Evolutionary conservation across 2,888 invertebrate species (phyloP).

Genomic region (Eristalinus aeneus): DNA sequence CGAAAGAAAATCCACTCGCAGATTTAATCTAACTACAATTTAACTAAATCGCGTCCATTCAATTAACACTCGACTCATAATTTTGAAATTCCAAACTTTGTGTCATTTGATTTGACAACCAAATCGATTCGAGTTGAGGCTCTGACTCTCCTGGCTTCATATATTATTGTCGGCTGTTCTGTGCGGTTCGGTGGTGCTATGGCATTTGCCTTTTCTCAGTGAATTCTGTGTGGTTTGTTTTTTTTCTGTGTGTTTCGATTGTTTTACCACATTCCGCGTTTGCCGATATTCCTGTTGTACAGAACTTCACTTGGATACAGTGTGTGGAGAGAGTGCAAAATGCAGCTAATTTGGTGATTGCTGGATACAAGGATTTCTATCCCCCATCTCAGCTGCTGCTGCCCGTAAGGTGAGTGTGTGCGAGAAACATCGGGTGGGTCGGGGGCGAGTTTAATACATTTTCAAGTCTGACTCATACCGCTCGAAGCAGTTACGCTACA

Average conservation of each 20-base stretch:
- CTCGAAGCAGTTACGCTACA: neutral
- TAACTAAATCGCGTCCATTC: conserved; percentile 27
- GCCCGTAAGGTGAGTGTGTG: neutral
- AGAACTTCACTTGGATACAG: neutral
- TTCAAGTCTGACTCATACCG: conserved; percentile 52
- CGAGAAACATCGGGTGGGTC: neutral
- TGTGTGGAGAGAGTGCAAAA: neutral
- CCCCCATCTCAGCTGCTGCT: neutral
- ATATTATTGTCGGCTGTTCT: neutral
- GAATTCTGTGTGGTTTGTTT: neutral
- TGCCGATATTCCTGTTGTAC: neutral
- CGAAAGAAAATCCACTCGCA: neutral
- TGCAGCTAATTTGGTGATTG: neutral
- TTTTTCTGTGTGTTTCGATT: neutral
- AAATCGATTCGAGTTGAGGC: conserved; percentile 2
- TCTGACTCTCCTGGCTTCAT: neutral
- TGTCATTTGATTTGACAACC: conserved; percentile 45
- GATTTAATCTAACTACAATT: conserved; percentile 14
- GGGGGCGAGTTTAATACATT: neutral
- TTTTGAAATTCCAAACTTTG: conserved; percentile 30
- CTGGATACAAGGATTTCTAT: neutral
- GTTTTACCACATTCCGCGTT: neutral
- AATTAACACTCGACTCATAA: conserved; percentile 32
- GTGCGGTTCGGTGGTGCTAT: neutral
- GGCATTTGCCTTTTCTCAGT: neutral